Evolutionary conservation across 2,113 vertebrate genomes (phyloP).

Genomic region (Collichthys lucidus): DNA sequence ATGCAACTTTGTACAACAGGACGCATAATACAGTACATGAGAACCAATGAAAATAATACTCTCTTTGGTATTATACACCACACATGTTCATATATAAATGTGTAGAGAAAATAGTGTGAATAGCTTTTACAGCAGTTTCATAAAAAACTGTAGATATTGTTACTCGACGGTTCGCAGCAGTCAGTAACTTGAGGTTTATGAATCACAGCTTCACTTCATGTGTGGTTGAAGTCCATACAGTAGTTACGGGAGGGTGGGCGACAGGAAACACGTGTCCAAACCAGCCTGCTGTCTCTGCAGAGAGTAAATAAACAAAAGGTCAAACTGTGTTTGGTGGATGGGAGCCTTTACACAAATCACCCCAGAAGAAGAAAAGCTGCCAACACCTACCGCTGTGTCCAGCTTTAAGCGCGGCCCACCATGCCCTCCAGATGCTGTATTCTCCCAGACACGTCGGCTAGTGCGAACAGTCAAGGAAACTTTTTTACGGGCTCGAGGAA

Average conservation of each 20-base stretch:
- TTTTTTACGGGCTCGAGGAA: background rate
- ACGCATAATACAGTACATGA: slow-evolving; percentile 11
- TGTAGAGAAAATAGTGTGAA: background rate
- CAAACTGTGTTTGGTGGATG: slow-evolving; percentile 8
- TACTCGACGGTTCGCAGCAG: background rate
- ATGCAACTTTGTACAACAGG: slow-evolving; percentile 50
- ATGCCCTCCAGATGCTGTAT: slow-evolving; percentile 84
- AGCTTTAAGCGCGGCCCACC: slow-evolving; percentile 79
- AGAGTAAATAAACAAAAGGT: slow-evolving; percentile 66
- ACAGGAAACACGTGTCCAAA: slow-evolving; percentile 45
- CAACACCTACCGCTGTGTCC: slow-evolving; percentile 54
- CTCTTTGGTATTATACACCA: slow-evolving; percentile 10
- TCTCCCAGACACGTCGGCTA: slow-evolving; percentile 87
- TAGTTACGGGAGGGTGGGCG: background rate
- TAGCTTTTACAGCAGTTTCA: slow-evolving; percentile 33
- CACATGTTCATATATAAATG: background rate
- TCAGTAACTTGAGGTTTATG: slow-evolving; percentile 12
- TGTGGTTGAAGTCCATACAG: slow-evolving; percentile 12
- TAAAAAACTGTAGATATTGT: slow-evolving; percentile 1
- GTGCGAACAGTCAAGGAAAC: slow-evolving; percentile 88
- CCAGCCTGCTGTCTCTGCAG: slow-evolving; percentile 25
- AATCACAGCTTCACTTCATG: slow-evolving; percentile 23
- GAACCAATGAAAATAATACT: slow-evolving; percentile 8
- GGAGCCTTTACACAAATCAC: slow-evolving; percentile 9
- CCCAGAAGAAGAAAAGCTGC: background rate